Percentiles rank a stretch among this genome's conserved stretches.
These are phyloP conservation scores for Cylas formicarius DNA, from an alignment of 1,140 invertebrate genomes.

Conservation along the genomic window DNA sequence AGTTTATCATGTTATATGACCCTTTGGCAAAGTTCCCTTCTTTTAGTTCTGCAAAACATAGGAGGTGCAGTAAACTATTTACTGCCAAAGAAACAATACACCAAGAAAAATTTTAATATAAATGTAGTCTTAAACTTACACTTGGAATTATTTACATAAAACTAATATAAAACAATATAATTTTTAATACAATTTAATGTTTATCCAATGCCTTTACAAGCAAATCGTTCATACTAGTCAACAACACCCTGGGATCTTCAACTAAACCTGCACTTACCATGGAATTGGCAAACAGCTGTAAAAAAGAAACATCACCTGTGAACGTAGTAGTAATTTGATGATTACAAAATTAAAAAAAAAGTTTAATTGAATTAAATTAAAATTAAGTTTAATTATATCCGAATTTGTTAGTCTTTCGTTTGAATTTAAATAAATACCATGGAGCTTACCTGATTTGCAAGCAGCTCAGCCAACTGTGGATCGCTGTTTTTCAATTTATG, in stretches of 20 bases:
- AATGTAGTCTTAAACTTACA: too few relatives aligned
- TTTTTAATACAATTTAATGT: constrained; percentile 46
- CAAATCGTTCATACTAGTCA: constrained; percentile 81
- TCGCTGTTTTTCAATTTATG: constrained; percentile 64
- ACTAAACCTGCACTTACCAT: constrained; percentile 93
- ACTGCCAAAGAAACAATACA: too few relatives aligned
- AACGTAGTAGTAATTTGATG: constrained; percentile 10
- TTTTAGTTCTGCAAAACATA: too few relatives aligned
- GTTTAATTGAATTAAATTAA: too few relatives aligned
- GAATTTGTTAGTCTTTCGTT: too few relatives aligned
- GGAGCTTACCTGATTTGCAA: constrained; percentile 70
- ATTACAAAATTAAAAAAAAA: constrained; percentile 11
- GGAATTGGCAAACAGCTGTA: constrained; percentile 83
- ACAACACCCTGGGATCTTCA: constrained; percentile 79
- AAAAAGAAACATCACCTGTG: constrained; percentile 33
- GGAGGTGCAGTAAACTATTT: too few relatives aligned
- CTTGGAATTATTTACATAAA: too few relatives aligned
- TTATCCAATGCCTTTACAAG: constrained; percentile 78
- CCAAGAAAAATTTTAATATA: too few relatives aligned
- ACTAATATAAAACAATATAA: too few relatives aligned
- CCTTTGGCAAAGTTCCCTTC: too few relatives aligned
- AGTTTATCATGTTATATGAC: too few relatives aligned
- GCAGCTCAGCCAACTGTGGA: constrained; percentile 71
- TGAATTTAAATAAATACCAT: constrained; percentile 3
- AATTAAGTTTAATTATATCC: too few relatives aligned